Percentiles rank a stretch among this genome's conserved stretches.
phyloP scores from a whole-genome alignment of 1,140 invertebrate species.

The Chrysopa pallens region DNA sequence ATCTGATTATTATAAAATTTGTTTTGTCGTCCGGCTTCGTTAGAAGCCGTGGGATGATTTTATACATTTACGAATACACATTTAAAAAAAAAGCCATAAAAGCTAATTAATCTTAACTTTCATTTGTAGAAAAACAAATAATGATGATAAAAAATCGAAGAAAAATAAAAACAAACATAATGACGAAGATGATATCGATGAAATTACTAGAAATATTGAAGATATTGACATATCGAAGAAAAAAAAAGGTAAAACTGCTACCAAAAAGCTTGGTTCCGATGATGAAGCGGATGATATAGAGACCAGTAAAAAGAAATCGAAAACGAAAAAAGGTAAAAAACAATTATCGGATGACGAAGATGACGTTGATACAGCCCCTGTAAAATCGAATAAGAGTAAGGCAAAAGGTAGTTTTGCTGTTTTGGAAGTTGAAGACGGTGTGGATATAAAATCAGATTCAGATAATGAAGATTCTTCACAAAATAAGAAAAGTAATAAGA shows the following conservation, averaged over 20 bases:
- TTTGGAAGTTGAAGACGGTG: neutral
- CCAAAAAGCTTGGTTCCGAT: neutral
- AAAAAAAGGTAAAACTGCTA: neutral
- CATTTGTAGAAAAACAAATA: neutral
- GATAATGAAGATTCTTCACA: neutral
- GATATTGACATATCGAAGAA: neutral
- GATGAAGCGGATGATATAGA: neutral
- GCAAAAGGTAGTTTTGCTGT: neutral
- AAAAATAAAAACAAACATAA: neutral
- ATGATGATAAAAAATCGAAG: neutral
- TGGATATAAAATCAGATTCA: neutral
- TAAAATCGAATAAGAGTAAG: neutral
- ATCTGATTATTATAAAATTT: too few relatives aligned
- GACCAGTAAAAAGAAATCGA: neutral
- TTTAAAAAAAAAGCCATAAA: neutral
- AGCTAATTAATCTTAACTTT: neutral
- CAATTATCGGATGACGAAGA: neutral
- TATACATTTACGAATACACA: too few relatives aligned
- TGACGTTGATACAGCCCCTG: neutral
- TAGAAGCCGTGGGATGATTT: too few relatives aligned
- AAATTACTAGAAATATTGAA: neutral
- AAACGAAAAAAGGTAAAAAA: neutral
- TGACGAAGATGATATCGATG: neutral
- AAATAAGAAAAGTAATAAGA: neutral
- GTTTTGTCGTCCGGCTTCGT: too few relatives aligned